Base-by-base conservation (phyloP, 1,140 invertebrate genomes). In the Euglossa dilemma region DNA sequence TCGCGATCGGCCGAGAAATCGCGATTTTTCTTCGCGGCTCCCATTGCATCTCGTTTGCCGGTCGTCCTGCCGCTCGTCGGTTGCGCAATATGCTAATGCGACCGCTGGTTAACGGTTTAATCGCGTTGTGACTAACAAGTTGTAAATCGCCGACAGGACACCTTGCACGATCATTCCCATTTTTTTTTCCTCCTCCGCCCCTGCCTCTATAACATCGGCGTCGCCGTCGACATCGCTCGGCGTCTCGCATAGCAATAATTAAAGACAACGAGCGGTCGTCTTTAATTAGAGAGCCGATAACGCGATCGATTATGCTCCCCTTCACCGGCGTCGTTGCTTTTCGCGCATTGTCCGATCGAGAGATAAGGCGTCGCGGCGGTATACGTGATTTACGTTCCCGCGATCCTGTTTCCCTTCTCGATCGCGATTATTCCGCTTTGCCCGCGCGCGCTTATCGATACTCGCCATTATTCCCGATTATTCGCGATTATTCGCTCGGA, bases 1-100 rank as follows among this genome's bases (percentile, higher is more conserved):
- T 87, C 86, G 79, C 76, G 88, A 85, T 87, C 86, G 54, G 59
- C 7, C 61, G 75, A 76, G 72, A 87, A 82, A 88, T 79, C 75
- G 71, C 23, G 67, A 83, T 83, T 85, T 61, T 87, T 47, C 56
- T 52, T 12, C 61, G 6, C 61, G 47, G 52, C 80, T 25, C 59
- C 59, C 74, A 85, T 86, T 76, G 69, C 77, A 54, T 76, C 72
- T 63, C 81, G 74, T 67, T 78, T 11, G 25, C 2, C 61, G 47
- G 54, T 83, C 74, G 54, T 83, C 25, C 63, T n/a, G 73, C 28
- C 54, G 54, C 45, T 63, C 12, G 28, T 25, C 18, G 28, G 23
- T 83, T 71, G 81, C 57, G 74, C 81, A 77, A 83, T 23, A 78
- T 82, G 80, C 80, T 57, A 82, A 82, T 82, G 4, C 43, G 8